Evolutionary conservation across 2,113 vertebrate genomes (phyloP), one percentile per base, ranked within the genome.

Genomic region (Probosciger aterrimus): DNA sequence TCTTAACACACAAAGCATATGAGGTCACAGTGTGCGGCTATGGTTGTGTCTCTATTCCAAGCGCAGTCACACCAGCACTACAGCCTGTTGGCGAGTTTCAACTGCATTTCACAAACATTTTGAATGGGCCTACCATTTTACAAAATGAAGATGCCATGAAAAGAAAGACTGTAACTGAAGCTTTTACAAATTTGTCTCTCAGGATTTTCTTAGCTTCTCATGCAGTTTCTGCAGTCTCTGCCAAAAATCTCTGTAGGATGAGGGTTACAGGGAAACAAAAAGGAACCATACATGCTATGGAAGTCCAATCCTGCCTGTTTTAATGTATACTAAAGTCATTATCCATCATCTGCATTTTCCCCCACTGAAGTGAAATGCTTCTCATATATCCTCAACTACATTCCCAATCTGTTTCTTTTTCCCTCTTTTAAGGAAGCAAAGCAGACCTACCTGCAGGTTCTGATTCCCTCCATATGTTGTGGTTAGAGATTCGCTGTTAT

Each of bases 61-160:
- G 11, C 0, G 0, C 53, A 43, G 15, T 49, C 23, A 11, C 39
- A 55, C 3, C 25, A 50, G 23, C 19, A 18, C 23, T 78, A 37
- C 18, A 82, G 14, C 17, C 65, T 69, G 5, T 52, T 63, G 12
- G 22, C 81, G 39, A 78, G 18, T 82, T 92, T 92, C 35, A 37
- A 4, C 22, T 53, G 14, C 12, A 14, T 65, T 77, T 92, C 60
- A 90, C 25, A 70, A 70, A 70, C 25, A 31, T 11, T 25, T 69
- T n/a, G 33, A 81, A 50, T 19, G 12, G 3, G 9, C 27, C 6
- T 35, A 43, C 1, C 4, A 2, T 47, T 77, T 59, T 50, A 50
- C 24, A 89, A 84, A 93, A 92, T 46, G 22, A 77, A 11, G 6
- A 2, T 78, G 15, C 15, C 20, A 33, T 24, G 33, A 57, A 24